Conservation (phyloP, 2,888 invertebrate species). For the Brachylomia viminalis region DNA sequence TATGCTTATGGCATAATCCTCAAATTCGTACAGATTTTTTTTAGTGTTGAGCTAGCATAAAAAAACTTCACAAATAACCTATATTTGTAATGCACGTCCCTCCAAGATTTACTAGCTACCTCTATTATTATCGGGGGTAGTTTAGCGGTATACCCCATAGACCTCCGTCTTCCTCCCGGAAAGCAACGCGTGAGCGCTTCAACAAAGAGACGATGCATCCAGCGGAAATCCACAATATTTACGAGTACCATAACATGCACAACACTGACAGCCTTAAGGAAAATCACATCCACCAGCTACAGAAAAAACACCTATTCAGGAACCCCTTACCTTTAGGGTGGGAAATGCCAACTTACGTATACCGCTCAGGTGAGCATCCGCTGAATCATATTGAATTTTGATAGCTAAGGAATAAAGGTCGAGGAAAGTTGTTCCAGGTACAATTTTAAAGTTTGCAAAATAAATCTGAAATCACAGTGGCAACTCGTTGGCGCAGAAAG, state of each 20-base stretch:
- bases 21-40: not conserved
- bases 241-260: constrained; percentile 75
- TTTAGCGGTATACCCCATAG: constrained; percentile 53
- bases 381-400: constrained; percentile 52
- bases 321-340: constrained; percentile 79
- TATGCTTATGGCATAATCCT: no score
- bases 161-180: constrained; percentile 55
- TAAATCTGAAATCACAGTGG: constrained; percentile 83
- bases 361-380: constrained; percentile 36
- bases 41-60: not conserved
- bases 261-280: constrained; percentile 75
- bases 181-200: constrained; percentile 57
- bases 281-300: constrained; percentile 73
- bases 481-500: constrained; percentile 80
- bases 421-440: constrained; percentile 25
- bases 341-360: constrained; percentile 60
- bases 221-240: constrained; percentile 73
- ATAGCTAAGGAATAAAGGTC: not conserved
- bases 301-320: constrained; percentile 72
- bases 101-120: constrained; percentile 45
- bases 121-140: constrained; percentile 46
- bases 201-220: constrained; percentile 59
- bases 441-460: constrained; percentile 71
- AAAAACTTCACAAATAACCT: constrained; percentile 6
- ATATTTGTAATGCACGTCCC: constrained; percentile 18